Conservation (phyloP, 2,888 invertebrate genomes). For the Lithosia quadra region DNA sequence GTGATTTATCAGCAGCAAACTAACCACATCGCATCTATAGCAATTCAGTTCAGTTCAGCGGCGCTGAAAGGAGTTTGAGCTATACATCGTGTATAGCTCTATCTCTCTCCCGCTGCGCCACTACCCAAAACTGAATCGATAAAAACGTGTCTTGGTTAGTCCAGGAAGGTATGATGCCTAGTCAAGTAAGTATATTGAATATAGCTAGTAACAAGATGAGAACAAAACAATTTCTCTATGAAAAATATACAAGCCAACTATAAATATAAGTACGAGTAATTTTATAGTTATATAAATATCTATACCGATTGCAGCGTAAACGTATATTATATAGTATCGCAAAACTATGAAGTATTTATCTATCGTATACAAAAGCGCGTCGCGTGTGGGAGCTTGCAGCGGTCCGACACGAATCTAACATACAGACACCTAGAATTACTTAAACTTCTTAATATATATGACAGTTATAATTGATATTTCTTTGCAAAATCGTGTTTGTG, state of each 20-base stretch:
- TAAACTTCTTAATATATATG: slow-evolving; percentile 18
- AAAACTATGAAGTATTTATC: slow-evolving; percentile 44
- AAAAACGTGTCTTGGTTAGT: too few relatives aligned
- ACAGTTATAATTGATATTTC: slow-evolving; percentile 49
- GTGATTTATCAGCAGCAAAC: too few relatives aligned
- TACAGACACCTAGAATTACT: slow-evolving; percentile 42
- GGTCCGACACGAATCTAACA: slow-evolving; percentile 45
- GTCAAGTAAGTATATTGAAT: neutral
- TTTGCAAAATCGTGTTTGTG: slow-evolving; percentile 36
- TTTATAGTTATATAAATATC: slow-evolving; percentile 34
- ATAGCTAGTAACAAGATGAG: slow-evolving; percentile 1
- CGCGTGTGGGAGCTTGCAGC: slow-evolving; percentile 55
- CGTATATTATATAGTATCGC: slow-evolving; percentile 36
- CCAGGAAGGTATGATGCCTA: neutral
- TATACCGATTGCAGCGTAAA: slow-evolving; percentile 44
- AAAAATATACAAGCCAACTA: slow-evolving; percentile 37
- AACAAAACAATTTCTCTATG: slow-evolving; percentile 2
- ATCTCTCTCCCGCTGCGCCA: too few relatives aligned
- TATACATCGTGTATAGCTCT: too few relatives aligned
- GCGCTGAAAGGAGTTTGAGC: too few relatives aligned
- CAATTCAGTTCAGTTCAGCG: too few relatives aligned
- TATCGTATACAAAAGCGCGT: slow-evolving; percentile 57
- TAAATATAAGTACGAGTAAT: slow-evolving; percentile 48
- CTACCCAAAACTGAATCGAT: too few relatives aligned
- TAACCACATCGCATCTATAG: too few relatives aligned